Evolutionary conservation across 2,888 invertebrate genomes (phyloP).

Genomic region (Drosophila mimetica): DNA sequence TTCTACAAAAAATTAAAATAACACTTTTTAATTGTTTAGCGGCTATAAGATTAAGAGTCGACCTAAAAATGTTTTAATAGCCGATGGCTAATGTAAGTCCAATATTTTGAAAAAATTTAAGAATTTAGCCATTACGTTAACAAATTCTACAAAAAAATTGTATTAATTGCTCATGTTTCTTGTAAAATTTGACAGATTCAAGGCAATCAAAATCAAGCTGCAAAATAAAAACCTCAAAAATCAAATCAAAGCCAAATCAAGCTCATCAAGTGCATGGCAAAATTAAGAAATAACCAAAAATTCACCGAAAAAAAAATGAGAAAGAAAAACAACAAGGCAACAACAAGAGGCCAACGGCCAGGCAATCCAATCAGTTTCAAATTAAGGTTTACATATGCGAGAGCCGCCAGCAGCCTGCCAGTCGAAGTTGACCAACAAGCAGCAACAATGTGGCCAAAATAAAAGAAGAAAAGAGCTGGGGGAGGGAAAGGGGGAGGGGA

Average conservation of each 20-base stretch:
- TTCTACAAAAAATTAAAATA: too few species aligned
- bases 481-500: constrained; percentile 17
- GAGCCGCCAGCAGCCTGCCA: constrained; percentile 47
- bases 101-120: too few species aligned
- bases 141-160: neutral
- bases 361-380: constrained; percentile 76
- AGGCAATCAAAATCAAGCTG: constrained; percentile 19
- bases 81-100: too few species aligned
- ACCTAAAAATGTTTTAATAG: too few species aligned
- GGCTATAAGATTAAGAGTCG: neutral
- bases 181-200: constrained; percentile 14
- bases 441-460: constrained; percentile 53
- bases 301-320: constrained; percentile 23
- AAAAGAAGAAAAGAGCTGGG: constrained; percentile 16
- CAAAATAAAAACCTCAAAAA: constrained; percentile 43
- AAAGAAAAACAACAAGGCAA: constrained; percentile 43
- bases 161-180: neutral
- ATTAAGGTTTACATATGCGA: constrained; percentile 74
- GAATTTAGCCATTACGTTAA: neutral
- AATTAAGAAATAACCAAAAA: constrained; percentile 50
- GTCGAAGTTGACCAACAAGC: constrained; percentile 66
- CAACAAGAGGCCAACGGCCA: constrained; percentile 52
- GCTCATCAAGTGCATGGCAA: constrained; percentile 63
- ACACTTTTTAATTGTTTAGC: too few species aligned
- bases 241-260: constrained; percentile 42